Evolutionary conservation across 37 sponge, comb jelly and placozoan species (phyloP).

Genomic region (Spongilla lacustris): DNA sequence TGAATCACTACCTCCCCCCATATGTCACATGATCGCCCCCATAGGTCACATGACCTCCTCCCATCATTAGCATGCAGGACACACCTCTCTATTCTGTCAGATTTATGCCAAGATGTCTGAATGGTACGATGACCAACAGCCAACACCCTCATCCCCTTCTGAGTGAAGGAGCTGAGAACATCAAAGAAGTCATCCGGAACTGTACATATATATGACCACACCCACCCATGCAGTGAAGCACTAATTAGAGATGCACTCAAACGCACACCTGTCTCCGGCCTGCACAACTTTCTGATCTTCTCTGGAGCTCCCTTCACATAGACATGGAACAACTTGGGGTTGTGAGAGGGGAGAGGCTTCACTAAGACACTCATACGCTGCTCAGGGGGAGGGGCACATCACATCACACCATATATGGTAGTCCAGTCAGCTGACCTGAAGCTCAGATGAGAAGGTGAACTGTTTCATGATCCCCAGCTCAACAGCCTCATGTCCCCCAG

Average conservation of each 20-base stretch:
- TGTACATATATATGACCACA: background rate
- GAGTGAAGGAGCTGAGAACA: conserved; percentile 57
- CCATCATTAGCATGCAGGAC: background rate
- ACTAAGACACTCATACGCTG: conserved; percentile 84
- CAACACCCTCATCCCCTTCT: conserved; percentile 77
- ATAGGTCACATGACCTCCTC: no score
- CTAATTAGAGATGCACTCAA: background rate
- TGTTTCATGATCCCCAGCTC: conserved; percentile 77
- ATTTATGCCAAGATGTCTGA: conserved; percentile 74
- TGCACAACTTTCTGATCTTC: conserved; percentile 70
- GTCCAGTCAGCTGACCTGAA: conserved; percentile 38
- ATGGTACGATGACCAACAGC: conserved; percentile 75
- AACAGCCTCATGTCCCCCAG: background rate
- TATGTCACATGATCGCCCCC: no score
- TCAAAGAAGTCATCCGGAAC: conserved; percentile 72
- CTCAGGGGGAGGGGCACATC: background rate
- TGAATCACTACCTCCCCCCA: no score
- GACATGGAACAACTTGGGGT: conserved; percentile 50
- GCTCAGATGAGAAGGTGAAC: conserved; percentile 87
- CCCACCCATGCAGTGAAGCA: background rate
- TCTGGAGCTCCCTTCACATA: conserved; percentile 94
- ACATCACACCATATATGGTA: conserved; percentile 3
- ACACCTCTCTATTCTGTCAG: conserved; percentile 14
- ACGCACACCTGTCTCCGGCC: conserved; percentile 37
- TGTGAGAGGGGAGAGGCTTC: conserved; percentile 32